A percentile compares a stretch with the other conserved stretches of the same genome.
Evolutionary conservation across 2,113 vertebrate species (phyloP).

Genomic region (Paratilapia polleni): DNA sequence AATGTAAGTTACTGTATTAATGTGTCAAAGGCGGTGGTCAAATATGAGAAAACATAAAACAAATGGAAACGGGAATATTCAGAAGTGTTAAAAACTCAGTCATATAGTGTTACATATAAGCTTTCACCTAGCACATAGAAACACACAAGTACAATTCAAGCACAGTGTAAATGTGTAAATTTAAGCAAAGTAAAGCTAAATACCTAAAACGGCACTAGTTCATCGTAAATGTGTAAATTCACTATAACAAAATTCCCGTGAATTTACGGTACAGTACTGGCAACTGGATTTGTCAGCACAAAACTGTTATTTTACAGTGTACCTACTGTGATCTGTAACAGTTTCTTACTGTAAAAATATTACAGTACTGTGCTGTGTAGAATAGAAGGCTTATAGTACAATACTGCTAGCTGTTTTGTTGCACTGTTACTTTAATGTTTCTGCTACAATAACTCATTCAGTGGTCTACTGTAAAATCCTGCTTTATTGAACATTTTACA

Average conservation of each 20-base stretch:
- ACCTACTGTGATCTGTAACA: no score
- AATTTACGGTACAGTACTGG: background rate
- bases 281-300: background rate
- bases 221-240: background rate
- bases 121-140: background rate
- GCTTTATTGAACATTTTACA: background rate
- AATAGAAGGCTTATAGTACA: no score
- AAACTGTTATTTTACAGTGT: no score
- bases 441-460: background rate
- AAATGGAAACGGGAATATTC: background rate
- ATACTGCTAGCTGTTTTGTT: background rate
- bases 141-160: no score
- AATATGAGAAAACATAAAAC: fast-evolving
- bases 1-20: background rate
- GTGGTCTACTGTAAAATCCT: background rate
- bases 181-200: no score
- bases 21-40: background rate
- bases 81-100: background rate
- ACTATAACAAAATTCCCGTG: background rate
- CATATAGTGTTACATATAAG: background rate
- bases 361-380: no score
- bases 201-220: background rate
- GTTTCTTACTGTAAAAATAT: no score
- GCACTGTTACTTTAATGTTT: background rate
- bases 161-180: background rate